These are phyloP conservation scores for Ispidina picta DNA, from an alignment of 2,797 vertebrate genomes.

Conservation along the genomic window DNA sequence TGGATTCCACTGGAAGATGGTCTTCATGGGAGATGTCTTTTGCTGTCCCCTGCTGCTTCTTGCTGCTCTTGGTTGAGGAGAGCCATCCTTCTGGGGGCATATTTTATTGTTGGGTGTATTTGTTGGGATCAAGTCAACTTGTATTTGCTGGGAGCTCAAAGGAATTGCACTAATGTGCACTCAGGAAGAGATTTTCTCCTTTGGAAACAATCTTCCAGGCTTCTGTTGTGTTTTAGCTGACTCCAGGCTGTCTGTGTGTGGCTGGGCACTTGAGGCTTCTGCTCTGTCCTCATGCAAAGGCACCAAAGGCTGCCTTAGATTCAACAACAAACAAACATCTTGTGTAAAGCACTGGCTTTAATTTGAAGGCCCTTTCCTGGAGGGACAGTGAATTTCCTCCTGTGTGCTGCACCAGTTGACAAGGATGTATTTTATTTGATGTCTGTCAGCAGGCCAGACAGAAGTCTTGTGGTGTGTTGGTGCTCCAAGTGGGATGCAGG, in stretches of 20 bases:
- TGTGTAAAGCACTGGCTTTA: background rate
- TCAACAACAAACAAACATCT: background rate
- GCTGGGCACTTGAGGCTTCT: background rate
- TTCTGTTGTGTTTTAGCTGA: background rate
- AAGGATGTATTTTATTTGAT: background rate
- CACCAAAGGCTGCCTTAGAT: background rate
- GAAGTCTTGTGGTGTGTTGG: background rate
- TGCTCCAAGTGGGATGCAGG: background rate
- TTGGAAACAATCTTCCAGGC: background rate
- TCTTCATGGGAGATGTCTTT: background rate
- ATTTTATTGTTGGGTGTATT: background rate
- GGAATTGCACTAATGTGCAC: background rate
- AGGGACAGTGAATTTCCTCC: background rate
- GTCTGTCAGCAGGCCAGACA: background rate
- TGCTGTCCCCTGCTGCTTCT: background rate
- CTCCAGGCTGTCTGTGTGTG: background rate
- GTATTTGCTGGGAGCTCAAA: background rate
- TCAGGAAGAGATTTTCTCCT: background rate
- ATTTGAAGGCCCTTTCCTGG: background rate
- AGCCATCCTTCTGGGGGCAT: background rate
- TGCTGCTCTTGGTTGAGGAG: accelerated
- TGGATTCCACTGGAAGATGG: background rate
- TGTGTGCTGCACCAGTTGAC: accelerated
- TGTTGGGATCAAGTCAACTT: background rate
- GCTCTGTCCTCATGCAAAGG: background rate